Conservation (phyloP, 2,888 invertebrate genomes). For the Drosophila affinis region DNA sequence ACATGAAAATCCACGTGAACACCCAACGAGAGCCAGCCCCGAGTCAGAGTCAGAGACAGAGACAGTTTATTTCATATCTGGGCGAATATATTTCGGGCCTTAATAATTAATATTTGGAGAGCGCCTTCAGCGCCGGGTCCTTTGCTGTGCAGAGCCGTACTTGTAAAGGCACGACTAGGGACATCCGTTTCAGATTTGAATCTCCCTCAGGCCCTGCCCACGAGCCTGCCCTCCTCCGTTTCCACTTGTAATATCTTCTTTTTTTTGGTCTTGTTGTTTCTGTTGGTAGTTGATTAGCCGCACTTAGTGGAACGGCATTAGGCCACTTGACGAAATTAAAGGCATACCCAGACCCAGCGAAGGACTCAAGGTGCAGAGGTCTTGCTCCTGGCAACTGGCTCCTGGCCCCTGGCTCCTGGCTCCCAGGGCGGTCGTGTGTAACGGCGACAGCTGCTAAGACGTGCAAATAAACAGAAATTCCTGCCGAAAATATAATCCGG, state of each 20-base stretch:
- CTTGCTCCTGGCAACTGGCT: neutral
- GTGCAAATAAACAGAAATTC: conserved; percentile 66
- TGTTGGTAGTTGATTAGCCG: conserved; percentile 73
- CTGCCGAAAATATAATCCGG: conserved; percentile 74
- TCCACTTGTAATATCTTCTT: neutral
- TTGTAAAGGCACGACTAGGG: conserved; percentile 55
- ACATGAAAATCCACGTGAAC: conserved; percentile 12
- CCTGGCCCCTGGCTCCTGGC: neutral
- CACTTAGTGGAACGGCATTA: conserved; percentile 75
- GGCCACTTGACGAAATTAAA: conserved; percentile 76
- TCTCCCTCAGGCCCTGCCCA: conserved; percentile 25
- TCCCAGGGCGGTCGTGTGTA: conserved; percentile 42
- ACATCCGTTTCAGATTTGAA: conserved; percentile 77
- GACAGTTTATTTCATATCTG: conserved; percentile 32
- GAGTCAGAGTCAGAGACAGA: neutral
- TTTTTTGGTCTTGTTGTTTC: neutral
- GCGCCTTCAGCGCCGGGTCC: conserved; percentile 31
- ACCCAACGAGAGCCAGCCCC: neutral
- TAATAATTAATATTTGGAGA: conserved; percentile 47
- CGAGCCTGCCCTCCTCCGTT: neutral
- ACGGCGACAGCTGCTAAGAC: conserved; percentile 72
- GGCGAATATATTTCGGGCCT: conserved; percentile 23
- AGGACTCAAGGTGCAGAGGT: neutral
- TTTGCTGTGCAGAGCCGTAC: conserved; percentile 14
- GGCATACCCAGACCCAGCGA: conserved; percentile 35